A percentile compares a stretch with the other conserved stretches of the same genome.
phyloP scores from a whole-genome alignment of 2,113 vertebrate genomes.

The Neolamprologus ventralis region DNA sequence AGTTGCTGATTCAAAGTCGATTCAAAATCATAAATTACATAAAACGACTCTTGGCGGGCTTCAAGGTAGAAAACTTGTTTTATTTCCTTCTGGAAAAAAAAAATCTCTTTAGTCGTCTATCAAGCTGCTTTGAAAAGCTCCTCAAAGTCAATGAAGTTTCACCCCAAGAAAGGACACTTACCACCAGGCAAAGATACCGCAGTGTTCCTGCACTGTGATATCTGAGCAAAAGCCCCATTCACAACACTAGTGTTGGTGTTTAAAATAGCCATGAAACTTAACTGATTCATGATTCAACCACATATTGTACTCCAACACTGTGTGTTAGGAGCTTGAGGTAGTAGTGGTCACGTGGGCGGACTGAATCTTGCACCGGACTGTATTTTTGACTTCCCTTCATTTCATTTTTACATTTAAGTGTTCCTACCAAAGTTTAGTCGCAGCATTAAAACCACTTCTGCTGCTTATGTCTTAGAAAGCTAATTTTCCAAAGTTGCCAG shows the following conservation, averaged over 20 bases:
- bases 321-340: background rate
- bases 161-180: background rate
- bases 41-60: background rate
- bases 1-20: background rate
- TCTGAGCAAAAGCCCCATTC: background rate
- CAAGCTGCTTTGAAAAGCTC: background rate
- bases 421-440: background rate
- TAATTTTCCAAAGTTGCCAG: background rate
- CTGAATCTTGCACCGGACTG: accelerated
- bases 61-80: background rate
- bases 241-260: background rate
- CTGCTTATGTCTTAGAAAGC: background rate
- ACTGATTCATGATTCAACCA: background rate
- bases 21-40: background rate
- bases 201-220: background rate
- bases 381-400: background rate
- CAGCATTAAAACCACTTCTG: background rate
- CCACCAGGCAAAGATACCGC: background rate
- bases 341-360: background rate
- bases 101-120: background rate
- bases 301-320: accelerated
- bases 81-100: background rate
- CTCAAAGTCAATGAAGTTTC: background rate
- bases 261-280: background rate
- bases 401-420: background rate